These are phyloP conservation scores for Metaphire vulgaris DNA, from an alignment of 1,140 invertebrate genomes.

Conservation along the genomic window DNA sequence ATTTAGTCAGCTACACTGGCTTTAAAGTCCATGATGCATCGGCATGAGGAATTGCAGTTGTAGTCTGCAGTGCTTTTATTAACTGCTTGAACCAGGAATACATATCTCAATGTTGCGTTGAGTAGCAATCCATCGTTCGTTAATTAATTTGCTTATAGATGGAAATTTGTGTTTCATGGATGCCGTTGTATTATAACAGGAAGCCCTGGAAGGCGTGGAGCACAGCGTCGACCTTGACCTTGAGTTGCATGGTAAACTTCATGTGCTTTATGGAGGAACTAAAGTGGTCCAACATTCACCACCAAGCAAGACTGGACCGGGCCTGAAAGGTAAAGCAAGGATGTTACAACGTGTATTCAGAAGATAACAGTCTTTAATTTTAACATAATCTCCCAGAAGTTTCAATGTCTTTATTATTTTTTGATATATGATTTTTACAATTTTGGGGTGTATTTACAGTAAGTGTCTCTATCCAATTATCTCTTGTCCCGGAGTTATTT, in stretches of 20 bases:
- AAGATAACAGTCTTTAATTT: too few relatives aligned
- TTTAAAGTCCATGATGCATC: too few relatives aligned
- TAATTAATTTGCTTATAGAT: not conserved
- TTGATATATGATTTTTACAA: too few relatives aligned
- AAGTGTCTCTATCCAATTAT: too few relatives aligned
- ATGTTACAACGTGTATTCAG: not conserved
- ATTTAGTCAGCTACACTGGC: too few relatives aligned
- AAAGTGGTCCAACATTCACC: conserved; percentile 60
- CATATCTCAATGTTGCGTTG: too few relatives aligned
- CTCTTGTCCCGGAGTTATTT: too few relatives aligned
- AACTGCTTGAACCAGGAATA: too few relatives aligned
- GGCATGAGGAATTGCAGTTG: too few relatives aligned
- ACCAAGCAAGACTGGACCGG: conserved; percentile 46
- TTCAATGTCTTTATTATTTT: not conserved
- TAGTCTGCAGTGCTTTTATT: too few relatives aligned
- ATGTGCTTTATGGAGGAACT: conserved; percentile 92
- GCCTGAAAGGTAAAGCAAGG: conserved; percentile 41
- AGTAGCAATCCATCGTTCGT: not conserved
- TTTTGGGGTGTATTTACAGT: too few relatives aligned
- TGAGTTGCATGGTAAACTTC: conserved; percentile 82
- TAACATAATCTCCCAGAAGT: too few relatives aligned
- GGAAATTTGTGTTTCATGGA: not conserved
- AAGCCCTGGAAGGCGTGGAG: conserved; percentile 75
- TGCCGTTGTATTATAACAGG: conserved; percentile 51
- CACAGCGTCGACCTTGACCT: conserved; percentile 65